Conservation (phyloP, 2,113 vertebrate genomes). For the Pan paniscus region DNA sequence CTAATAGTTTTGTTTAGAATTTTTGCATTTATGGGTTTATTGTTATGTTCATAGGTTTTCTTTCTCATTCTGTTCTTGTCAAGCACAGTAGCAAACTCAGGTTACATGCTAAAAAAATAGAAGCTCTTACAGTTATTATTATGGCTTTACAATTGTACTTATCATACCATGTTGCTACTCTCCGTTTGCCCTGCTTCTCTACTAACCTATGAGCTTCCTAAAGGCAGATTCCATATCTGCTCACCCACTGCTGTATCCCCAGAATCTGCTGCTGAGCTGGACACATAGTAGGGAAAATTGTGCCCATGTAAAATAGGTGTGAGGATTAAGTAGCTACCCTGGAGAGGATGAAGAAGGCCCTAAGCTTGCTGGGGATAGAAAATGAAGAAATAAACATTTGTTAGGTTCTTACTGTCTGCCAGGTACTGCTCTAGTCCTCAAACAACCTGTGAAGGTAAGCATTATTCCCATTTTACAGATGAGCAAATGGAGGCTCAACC, state of each 20-base stretch:
- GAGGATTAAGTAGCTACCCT: not conserved
- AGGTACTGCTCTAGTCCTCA: not conserved
- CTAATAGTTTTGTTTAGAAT: not conserved
- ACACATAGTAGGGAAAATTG: fast-evolving
- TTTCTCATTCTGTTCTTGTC: too few species aligned
- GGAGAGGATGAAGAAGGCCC: not conserved
- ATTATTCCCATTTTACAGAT: fast-evolving
- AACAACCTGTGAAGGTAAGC: fast-evolving
- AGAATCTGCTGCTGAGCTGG: not conserved
- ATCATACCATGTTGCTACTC: fast-evolving
- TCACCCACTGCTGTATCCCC: not conserved
- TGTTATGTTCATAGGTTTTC: not conserved
- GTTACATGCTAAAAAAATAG: fast-evolving
- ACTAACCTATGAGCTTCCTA: not conserved
- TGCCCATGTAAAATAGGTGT: fast-evolving
- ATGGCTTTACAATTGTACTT: too few species aligned
- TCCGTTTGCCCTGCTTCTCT: not conserved
- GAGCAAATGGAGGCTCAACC: not conserved
- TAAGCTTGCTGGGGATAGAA: fast-evolving
- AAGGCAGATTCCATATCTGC: too few species aligned
- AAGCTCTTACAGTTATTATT: fast-evolving
- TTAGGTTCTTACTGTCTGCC: not conserved
- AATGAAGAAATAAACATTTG: not conserved
- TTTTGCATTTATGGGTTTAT: not conserved
- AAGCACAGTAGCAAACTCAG: fast-evolving